phyloP scores from a whole-genome alignment of 2,113 vertebrate genomes.

The Porphyrio hochstetteri region DNA sequence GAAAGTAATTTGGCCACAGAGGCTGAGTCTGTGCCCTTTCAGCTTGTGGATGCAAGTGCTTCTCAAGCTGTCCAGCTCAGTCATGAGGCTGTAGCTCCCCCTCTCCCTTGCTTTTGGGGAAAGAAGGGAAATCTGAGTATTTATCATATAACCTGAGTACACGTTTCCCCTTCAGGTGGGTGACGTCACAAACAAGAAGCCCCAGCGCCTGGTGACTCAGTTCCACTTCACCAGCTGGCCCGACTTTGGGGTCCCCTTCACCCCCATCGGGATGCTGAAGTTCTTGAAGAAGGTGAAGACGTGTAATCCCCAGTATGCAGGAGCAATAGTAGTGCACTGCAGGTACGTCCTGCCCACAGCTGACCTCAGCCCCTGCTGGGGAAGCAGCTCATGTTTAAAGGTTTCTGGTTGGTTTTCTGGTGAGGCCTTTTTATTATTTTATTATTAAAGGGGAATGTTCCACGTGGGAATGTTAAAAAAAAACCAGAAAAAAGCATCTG shows the following conservation, averaged over 20 bases:
- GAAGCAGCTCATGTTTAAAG: rapidly evolving
- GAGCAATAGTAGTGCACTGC: constrained; percentile 96
- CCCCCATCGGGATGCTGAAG: constrained; percentile 97
- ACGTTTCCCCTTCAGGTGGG: constrained; percentile 80
- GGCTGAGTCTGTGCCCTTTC: rapidly evolving
- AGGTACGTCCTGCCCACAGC: constrained; percentile 77
- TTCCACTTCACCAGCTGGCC: constrained; percentile 99
- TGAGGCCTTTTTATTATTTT: background rate
- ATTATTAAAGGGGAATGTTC: background rate
- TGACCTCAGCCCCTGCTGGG: background rate
- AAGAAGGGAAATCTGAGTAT: background rate
- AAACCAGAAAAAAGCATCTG: background rate
- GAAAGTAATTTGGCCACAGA: background rate
- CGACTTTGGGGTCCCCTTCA: constrained; percentile 97
- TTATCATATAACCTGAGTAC: background rate
- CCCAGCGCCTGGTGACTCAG: constrained; percentile 94
- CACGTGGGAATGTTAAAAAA: background rate
- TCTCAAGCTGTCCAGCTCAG: background rate
- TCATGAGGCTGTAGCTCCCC: background rate
- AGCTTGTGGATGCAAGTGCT: background rate
- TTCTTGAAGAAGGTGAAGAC: constrained; percentile 98
- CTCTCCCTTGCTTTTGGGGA: background rate
- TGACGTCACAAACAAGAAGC: constrained; percentile 94
- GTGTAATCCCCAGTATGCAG: constrained; percentile 93
- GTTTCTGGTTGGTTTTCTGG: too few species aligned